phyloP scores from a whole-genome alignment of 2,888 invertebrate species.

The Glyphotaelius pellucidus region DNA sequence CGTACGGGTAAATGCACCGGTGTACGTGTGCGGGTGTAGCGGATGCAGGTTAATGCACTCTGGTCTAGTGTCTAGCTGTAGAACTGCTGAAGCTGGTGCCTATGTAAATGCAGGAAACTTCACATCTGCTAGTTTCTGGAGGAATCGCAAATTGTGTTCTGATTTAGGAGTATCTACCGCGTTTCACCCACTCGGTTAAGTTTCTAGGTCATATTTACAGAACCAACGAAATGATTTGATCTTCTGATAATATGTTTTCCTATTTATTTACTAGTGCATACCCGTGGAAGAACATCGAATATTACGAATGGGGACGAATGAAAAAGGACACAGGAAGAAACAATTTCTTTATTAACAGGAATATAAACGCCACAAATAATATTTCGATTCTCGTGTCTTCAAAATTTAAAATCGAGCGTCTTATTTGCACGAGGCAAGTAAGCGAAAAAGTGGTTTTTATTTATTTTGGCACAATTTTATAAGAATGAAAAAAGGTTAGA shows the following conservation, averaged over 20 bases:
- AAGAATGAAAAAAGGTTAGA: too few species aligned
- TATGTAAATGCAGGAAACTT: background rate
- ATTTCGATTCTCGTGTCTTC: too few species aligned
- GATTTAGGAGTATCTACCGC: background rate
- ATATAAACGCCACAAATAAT: too few species aligned
- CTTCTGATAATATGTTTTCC: background rate
- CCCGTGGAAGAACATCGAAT: too few species aligned
- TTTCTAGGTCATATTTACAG: background rate
- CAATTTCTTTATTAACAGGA: too few species aligned
- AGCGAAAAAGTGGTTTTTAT: too few species aligned
- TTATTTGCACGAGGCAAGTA: too few species aligned
- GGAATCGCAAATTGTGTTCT: background rate
- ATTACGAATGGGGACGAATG: too few species aligned
- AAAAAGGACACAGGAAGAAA: too few species aligned
- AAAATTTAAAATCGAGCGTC: too few species aligned
- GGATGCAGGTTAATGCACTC: slow-evolving; percentile 57
- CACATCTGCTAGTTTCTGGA: background rate
- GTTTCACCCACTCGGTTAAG: background rate
- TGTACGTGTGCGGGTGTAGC: slow-evolving; percentile 62
- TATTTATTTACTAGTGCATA: too few species aligned
- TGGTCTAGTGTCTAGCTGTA: background rate
- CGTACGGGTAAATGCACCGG: background rate
- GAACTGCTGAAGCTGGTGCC: background rate
- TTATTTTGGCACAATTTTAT: too few species aligned
- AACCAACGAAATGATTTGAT: background rate